Base-by-base conservation (phyloP, 1,140 invertebrate species). In the Eurosta solidaginis region DNA sequence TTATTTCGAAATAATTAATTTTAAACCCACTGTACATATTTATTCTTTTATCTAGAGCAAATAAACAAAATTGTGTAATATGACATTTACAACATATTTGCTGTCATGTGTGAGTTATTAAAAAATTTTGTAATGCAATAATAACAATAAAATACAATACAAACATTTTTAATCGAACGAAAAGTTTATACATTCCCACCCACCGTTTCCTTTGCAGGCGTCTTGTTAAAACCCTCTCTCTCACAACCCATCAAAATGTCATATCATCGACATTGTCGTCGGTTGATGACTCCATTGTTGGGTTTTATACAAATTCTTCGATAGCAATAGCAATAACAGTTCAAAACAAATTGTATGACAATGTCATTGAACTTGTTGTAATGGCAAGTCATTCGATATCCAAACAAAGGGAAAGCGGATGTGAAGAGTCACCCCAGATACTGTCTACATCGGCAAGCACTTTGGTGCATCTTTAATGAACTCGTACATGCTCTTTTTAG, bases 341-440 rank as follows among this genome's bases (percentile, higher is more conserved):
- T 12, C 50, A 54, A 27, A 14, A 14, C 10, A 20, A 54, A 25
- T 12, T 29, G 50, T 25, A 36, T 17, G 54, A 59, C 27, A 17
- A 59, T 59, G 54, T 59, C 54, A 59, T 59, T 59, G 54, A 59
- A 59, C 54, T 59, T 59, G 54, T 36, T 54, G 54, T 29, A 29
- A 25, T 25, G 2, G 14, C 54, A 27, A 17, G 22, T 17, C 54
- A 22, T 14, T 29, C 10, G 50, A 6, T 29, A 14, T 17, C 22
- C 25, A 14, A 2, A 59, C 3, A 29, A 29, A 59, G 54, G 54
- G 29, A n/a, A n/a, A 29, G 54, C 29, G 54, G 54, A 27, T 5
- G 33, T n/a, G 29, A 10, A 59, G 29, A 12, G 27, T 2, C 20
- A 33, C 54, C 4, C 54, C 4, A 22, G 29, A 29, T 12, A 29